These are phyloP conservation scores for Myodes glareolus DNA, from an alignment of 2,113 vertebrate species.

Conservation along the genomic window DNA sequence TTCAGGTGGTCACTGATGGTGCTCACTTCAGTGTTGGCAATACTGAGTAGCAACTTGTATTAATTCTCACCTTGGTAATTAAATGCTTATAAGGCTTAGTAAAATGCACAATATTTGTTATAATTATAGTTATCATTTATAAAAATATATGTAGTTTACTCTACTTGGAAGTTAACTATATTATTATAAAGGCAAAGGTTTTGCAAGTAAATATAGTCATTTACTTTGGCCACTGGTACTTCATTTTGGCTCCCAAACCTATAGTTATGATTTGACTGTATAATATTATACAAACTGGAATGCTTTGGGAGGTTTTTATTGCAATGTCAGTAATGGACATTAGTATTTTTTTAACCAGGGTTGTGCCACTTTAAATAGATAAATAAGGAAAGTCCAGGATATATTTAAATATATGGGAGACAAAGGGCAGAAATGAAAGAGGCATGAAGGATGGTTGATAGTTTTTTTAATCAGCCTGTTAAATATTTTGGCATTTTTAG, in stretches of 20 bases:
- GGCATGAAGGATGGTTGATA: neutral
- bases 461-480: neutral
- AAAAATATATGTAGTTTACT: neutral
- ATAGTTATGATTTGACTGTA: neutral
- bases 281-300: neutral
- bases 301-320: neutral
- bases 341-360: neutral
- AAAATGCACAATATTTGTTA: neutral
- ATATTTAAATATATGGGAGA: neutral
- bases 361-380: neutral
- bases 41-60: neutral
- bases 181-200: neutral
- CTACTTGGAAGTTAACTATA: neutral
- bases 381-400: neutral
- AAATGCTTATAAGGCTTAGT: neutral
- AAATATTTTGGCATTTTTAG: neutral
- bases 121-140: neutral
- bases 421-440: neutral
- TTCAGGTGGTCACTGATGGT: neutral
- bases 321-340: neutral
- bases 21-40: neutral
- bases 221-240: neutral
- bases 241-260: neutral
- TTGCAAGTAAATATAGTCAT: neutral
- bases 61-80: neutral